These are phyloP conservation scores for Cyclophora punctaria DNA, from an alignment of 2,888 invertebrate genomes.

Conservation along the genomic window DNA sequence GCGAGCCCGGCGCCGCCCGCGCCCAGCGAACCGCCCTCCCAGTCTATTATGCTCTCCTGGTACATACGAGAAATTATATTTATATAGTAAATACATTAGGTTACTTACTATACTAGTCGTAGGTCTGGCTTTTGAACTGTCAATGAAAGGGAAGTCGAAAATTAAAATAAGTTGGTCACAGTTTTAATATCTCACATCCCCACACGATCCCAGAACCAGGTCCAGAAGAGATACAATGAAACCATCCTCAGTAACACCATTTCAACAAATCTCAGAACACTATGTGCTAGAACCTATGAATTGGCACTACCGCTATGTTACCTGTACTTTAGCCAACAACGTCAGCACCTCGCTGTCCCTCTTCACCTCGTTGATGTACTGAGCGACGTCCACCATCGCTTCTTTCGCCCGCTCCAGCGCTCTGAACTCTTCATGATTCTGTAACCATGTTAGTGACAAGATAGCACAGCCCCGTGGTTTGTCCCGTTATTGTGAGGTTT, in stretches of 20 bases:
- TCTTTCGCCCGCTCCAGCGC: slow-evolving; percentile 91
- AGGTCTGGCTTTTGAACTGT: too few species aligned
- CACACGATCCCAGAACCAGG: too few species aligned
- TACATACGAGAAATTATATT: not conserved
- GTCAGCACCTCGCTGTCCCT: slow-evolving; percentile 95
- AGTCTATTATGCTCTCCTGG: slow-evolving; percentile 86
- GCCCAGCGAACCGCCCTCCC: slow-evolving; percentile 83
- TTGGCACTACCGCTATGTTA: slow-evolving; percentile 31
- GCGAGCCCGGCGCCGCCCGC: slow-evolving; percentile 87
- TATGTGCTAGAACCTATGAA: not conserved
- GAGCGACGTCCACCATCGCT: slow-evolving; percentile 96
- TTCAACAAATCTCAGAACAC: too few species aligned
- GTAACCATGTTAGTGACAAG: not conserved
- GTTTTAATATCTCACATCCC: too few species aligned
- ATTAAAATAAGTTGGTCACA: too few species aligned
- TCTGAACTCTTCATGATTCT: slow-evolving; percentile 89
- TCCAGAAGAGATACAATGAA: too few species aligned
- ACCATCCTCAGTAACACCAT: too few species aligned
- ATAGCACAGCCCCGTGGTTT: too few species aligned
- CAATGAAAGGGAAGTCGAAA: too few species aligned
- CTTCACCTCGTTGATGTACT: slow-evolving; percentile 98
- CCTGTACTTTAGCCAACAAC: slow-evolving; percentile 92
- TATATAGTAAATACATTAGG: not conserved
- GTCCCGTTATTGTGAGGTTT: too few species aligned
- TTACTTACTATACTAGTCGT: too few species aligned